phyloP scores from a whole-genome alignment of 2,888 invertebrate species.

The Latheticus oryzae region DNA sequence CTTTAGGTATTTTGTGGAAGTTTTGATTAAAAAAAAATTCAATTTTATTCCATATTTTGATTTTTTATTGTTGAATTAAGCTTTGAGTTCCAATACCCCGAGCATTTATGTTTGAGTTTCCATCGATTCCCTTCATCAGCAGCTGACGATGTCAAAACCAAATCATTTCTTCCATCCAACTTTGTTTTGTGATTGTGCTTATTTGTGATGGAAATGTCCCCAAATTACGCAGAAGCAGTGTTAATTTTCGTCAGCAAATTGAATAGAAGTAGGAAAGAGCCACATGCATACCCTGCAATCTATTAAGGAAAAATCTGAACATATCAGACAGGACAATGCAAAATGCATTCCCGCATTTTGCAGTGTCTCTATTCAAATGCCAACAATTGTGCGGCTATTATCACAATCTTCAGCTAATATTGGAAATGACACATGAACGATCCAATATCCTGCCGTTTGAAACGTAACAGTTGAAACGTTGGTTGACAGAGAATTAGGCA shows the following conservation, averaged over 20 bases:
- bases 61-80: no score
- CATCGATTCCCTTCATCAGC: constrained; percentile 6
- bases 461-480: constrained; percentile 59
- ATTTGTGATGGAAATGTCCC: constrained; percentile 31
- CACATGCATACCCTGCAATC: constrained; percentile 12
- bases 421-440: constrained; percentile 60
- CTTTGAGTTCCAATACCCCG: no score
- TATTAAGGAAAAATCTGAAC: constrained; percentile 50
- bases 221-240: constrained; percentile 31
- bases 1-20: no score
- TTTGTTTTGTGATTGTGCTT: constrained; percentile 9
- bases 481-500: constrained; percentile 63
- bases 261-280: constrained; percentile 12
- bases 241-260: constrained; percentile 24
- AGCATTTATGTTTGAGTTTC: no score
- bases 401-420: constrained; percentile 57
- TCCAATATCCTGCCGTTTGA: constrained; percentile 59
- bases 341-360: constrained; percentile 53
- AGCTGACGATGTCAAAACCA: constrained; percentile 23
- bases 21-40: no score
- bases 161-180: constrained; percentile 8
- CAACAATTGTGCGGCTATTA: constrained; percentile 55
- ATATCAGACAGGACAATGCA: constrained; percentile 53
- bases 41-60: no score
- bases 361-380: constrained; percentile 51